Percentiles rank a stretch among this genome's conserved stretches.
phyloP scores from a whole-genome alignment of 2,113 vertebrate species.

The Rynchops niger region DNA sequence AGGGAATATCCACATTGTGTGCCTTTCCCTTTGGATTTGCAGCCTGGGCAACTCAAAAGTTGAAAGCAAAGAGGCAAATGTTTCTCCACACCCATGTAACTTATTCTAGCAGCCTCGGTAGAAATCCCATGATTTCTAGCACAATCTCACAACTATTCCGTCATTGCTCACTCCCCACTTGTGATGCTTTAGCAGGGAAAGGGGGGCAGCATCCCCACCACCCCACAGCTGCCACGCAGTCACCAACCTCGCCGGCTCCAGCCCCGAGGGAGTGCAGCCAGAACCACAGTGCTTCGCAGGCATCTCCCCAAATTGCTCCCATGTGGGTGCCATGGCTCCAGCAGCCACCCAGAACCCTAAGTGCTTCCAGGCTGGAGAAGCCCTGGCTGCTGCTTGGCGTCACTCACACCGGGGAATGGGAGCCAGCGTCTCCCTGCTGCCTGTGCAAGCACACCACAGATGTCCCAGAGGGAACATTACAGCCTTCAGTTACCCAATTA shows the following conservation, averaged over 20 bases:
- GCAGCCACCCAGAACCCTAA: not conserved
- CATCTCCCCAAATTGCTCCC: not conserved
- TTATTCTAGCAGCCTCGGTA: fast-evolving
- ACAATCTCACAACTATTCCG: not conserved
- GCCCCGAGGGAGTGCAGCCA: not conserved
- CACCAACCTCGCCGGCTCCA: not conserved
- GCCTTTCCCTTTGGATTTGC: not conserved
- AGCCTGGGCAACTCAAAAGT: not conserved
- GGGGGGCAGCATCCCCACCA: not conserved
- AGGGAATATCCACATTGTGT: fast-evolving
- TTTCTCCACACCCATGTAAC: not conserved
- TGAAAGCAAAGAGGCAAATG: fast-evolving
- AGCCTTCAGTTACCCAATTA: not conserved
- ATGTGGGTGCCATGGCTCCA: not conserved
- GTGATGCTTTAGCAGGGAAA: not conserved
- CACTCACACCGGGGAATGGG: not conserved
- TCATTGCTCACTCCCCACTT: fast-evolving
- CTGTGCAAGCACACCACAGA: not conserved
- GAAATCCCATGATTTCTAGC: not conserved
- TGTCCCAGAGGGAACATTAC: not conserved
- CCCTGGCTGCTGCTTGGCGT: not conserved
- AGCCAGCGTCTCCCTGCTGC: not conserved
- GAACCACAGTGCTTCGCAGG: not conserved
- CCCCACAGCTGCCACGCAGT: not conserved
- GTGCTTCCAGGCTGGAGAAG: not conserved